These are phyloP conservation scores for Clarias laeviceps DNA, from an alignment of 2,797 vertebrate genomes.

Conservation along the genomic window DNA sequence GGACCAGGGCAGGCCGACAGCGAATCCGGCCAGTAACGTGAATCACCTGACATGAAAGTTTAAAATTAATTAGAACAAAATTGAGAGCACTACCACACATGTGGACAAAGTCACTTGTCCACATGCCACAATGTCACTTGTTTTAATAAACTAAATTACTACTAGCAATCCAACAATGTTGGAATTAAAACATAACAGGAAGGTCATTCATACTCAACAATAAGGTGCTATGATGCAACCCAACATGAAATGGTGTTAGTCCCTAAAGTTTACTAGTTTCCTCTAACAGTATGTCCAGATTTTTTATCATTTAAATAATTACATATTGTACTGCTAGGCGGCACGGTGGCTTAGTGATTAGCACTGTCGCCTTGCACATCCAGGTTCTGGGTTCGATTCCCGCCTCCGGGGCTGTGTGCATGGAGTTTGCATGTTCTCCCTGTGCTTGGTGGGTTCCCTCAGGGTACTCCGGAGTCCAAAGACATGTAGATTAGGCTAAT, in stretches of 20 bases:
- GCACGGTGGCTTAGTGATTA: no score
- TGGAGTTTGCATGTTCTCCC: no score
- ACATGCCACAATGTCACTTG: no score
- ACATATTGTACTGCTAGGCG: neutral
- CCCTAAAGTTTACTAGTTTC: neutral
- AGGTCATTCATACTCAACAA: neutral
- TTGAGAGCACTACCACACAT: neutral
- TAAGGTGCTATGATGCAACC: neutral
- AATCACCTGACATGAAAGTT: conserved; percentile 78
- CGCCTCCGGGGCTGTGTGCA: no score
- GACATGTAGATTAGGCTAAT: no score
- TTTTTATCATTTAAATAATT: neutral
- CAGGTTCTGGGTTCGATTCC: no score
- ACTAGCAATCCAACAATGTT: neutral
- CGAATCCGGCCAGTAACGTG: conserved; percentile 86
- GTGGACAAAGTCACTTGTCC: no score
- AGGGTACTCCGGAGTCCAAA: no score
- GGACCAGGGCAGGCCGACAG: conserved; percentile 74
- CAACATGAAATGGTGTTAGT: neutral
- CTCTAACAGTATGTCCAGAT: neutral
- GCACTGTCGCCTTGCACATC: no score
- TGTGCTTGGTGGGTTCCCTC: no score
- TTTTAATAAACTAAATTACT: neutral
- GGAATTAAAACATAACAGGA: neutral
- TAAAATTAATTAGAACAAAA: neutral